Conservation (phyloP, 2,888 invertebrate genomes). For the Boloria selene region DNA sequence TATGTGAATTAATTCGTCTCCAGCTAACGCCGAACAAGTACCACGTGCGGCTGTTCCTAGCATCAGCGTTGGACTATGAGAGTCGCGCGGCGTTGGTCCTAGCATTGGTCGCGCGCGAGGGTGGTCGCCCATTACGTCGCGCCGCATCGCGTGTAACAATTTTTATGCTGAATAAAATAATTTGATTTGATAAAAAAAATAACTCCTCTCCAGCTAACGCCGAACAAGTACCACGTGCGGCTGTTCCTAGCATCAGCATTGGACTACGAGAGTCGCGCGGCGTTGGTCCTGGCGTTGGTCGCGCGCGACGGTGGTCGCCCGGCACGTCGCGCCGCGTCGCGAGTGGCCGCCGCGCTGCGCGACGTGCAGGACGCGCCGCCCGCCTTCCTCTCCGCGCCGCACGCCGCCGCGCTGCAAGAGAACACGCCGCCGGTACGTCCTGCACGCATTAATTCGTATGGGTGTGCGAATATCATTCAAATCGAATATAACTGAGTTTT, state of each 20-base stretch:
- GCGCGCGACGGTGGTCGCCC: constrained; percentile 86
- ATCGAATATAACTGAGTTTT: no score
- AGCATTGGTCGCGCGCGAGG: constrained; percentile 85
- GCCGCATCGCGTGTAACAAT: constrained; percentile 89
- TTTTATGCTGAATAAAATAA: no score
- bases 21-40: constrained; percentile 84
- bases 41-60: constrained; percentile 85
- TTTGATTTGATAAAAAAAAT: no score
- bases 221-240: constrained; percentile 87
- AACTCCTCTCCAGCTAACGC: constrained; percentile 76
- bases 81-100: constrained; percentile 87
- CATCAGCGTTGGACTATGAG: constrained; percentile 89
- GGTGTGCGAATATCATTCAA: no score
- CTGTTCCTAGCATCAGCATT: constrained; percentile 85
- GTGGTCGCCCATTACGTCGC: constrained; percentile 83
- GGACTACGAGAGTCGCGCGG: constrained; percentile 90
- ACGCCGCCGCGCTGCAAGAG: constrained; percentile 89
- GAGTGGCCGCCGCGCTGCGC: constrained; percentile 87
- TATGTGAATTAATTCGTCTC: no score
- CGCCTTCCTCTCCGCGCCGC: constrained; percentile 90
- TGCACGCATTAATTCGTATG: no score
- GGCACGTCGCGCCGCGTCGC: constrained; percentile 85
- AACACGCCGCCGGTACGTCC: constrained; percentile 84
- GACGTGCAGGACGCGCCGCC: constrained; percentile 94
- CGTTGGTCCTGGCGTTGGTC: constrained; percentile 86